A percentile compares a stretch with the other conserved stretches of the same genome.
phyloP scores from a whole-genome alignment of 92 coral and sea anemone genomes.

The Parazoanthus atlanticus region DNA sequence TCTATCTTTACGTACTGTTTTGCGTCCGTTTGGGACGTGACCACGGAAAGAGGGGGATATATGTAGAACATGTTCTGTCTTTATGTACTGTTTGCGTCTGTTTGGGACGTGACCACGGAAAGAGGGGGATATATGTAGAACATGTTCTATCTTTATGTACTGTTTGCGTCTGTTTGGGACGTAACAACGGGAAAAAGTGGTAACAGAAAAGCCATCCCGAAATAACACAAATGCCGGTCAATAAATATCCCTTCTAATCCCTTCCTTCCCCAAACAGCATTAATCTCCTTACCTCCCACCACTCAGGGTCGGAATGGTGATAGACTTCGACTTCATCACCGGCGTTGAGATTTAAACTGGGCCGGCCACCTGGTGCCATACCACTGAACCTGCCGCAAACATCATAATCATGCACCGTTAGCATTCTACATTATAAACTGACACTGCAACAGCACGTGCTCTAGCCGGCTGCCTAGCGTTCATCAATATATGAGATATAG shows the following conservation, averaged over 20 bases:
- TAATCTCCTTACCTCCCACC: constrained; percentile 92
- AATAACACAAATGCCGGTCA: not conserved
- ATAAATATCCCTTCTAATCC: not conserved
- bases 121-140: no score
- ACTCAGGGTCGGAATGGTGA: constrained; percentile 85
- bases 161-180: no score
- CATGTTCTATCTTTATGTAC: no score
- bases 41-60: no score
- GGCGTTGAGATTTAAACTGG: constrained; percentile 65
- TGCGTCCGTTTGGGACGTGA: no score
- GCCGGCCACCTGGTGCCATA: constrained; percentile 89
- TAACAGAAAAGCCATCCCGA: no score
- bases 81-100: no score
- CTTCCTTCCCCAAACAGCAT: not conserved
- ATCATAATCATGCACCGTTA: not conserved
- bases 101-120: no score
- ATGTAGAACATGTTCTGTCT: no score
- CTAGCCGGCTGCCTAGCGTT: not conserved
- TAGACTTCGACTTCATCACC: constrained; percentile 93
- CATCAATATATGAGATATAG: no score
- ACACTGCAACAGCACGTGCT: not conserved
- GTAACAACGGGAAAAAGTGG: no score
- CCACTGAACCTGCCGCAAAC: constrained; percentile 80
- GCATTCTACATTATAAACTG: not conserved
- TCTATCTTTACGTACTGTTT: no score